A percentile compares a stretch with the other conserved stretches of the same genome.
phyloP scores from a whole-genome alignment of 2,797 vertebrate species.

The Chelmon rostratus region DNA sequence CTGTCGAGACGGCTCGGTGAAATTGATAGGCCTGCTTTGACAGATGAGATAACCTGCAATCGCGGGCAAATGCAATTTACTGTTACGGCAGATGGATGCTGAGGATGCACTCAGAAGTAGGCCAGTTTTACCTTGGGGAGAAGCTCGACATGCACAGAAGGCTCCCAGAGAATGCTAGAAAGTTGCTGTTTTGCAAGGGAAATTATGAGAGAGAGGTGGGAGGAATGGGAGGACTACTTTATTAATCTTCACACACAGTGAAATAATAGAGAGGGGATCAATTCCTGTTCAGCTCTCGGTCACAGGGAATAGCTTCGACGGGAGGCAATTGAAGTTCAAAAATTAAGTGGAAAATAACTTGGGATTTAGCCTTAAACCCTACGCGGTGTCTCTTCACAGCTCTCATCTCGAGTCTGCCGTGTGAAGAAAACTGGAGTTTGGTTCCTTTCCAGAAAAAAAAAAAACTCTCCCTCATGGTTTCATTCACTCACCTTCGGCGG shows the following conservation, averaged over 20 bases:
- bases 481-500: constrained; percentile 24
- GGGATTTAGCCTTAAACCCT: constrained; percentile 44
- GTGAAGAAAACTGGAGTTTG: constrained; percentile 1
- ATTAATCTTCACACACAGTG: constrained; percentile 29
- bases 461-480: constrained; percentile 16
- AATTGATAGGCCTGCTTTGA: constrained; percentile 78
- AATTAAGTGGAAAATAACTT: constrained; percentile 57
- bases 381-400: neutral
- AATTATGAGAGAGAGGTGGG: constrained; percentile 54
- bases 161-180: constrained; percentile 62
- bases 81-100: constrained; percentile 74
- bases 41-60: constrained; percentile 77
- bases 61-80: constrained; percentile 74
- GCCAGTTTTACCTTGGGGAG: constrained; percentile 78
- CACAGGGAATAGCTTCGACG: constrained; percentile 20
- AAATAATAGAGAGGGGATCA: constrained; percentile 47
- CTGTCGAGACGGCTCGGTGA: constrained; percentile 62
- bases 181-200: constrained; percentile 69
- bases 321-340: constrained; percentile 39
- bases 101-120: constrained; percentile 78
- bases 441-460: constrained; percentile 36
- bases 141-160: constrained; percentile 56
- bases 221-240: constrained; percentile 34
- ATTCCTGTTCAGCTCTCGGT: constrained; percentile 24
- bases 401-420: constrained; percentile 13